These are phyloP conservation scores for Psix sp. DNA, from an alignment of 1,140 invertebrate species.

Conservation along the genomic window DNA sequence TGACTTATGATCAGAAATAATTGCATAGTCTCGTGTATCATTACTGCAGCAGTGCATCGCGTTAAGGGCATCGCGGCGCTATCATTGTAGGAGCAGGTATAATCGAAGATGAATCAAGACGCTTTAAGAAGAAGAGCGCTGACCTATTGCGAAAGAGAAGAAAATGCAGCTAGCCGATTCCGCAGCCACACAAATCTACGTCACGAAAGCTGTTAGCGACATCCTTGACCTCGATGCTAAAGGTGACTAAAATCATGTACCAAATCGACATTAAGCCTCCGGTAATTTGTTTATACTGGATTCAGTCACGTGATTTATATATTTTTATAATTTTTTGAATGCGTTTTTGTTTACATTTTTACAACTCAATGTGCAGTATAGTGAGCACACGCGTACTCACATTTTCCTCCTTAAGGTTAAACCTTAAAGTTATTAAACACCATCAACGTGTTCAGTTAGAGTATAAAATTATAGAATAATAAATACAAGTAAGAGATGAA, in stretches of 20 bases:
- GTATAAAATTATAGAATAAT: too few species aligned
- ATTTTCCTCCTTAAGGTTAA: too few species aligned
- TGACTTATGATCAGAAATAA: conserved; percentile 35
- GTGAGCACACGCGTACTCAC: not conserved
- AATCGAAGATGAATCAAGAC: conserved; percentile 58
- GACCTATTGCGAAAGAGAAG: conserved; percentile 72
- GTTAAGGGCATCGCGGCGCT: conserved; percentile 43
- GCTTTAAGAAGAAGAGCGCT: conserved; percentile 54
- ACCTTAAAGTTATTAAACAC: too few species aligned
- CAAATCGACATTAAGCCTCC: conserved; percentile 28
- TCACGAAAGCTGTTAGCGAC: conserved; percentile 54
- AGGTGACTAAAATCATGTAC: conserved; percentile 64
- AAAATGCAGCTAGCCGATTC: conserved; percentile 63
- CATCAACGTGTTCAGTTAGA: too few species aligned
- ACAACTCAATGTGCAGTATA: too few species aligned
- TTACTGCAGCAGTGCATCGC: conserved; percentile 25
- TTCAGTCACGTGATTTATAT: conserved; percentile 24
- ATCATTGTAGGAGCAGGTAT: conserved; percentile 35
- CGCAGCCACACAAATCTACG: conserved; percentile 40
- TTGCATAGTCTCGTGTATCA: conserved; percentile 36
- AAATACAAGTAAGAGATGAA: too few species aligned
- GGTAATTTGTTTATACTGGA: conserved; percentile 9
- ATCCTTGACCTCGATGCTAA: conserved; percentile 73
- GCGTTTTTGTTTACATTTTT: too few species aligned
- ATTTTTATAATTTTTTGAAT: too few species aligned